Conservation (phyloP, 1,140 invertebrate genomes). For the Propsilocerus akamusi region DNA sequence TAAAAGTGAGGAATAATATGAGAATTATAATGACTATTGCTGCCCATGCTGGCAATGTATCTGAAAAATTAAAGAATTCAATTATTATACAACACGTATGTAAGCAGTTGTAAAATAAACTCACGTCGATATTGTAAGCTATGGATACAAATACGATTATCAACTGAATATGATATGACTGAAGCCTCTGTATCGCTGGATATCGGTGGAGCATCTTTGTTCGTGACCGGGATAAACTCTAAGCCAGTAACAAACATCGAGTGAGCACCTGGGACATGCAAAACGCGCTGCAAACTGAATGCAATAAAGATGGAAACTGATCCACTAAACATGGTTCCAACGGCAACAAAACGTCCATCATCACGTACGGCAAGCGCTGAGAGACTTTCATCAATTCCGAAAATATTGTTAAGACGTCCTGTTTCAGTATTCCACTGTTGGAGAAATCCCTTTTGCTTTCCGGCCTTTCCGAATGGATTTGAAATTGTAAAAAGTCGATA, state of each 20-base stretch:
- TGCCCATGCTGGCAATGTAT: constrained; percentile 56
- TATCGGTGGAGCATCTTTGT: constrained; percentile 36
- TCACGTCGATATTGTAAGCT: constrained; percentile 66
- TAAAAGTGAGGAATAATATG: constrained; percentile 54
- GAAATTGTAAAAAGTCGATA: constrained; percentile 62
- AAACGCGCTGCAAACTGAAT: constrained; percentile 73
- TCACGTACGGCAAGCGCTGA: constrained; percentile 75
- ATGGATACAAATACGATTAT: constrained; percentile 83
- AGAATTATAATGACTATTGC: constrained; percentile 50
- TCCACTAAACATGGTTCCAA: constrained; percentile 84
- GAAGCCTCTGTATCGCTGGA: constrained; percentile 61
- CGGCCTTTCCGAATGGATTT: constrained; percentile 49
- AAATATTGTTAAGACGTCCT: constrained; percentile 31
- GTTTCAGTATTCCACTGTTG: constrained; percentile 48
- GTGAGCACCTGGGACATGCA: constrained; percentile 67
- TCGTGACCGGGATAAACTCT: constrained; percentile 62
- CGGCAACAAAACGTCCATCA: constrained; percentile 77
- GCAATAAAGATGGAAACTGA: constrained; percentile 78
- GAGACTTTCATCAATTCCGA: constrained; percentile 49
- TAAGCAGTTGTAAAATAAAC: constrained; percentile 17
- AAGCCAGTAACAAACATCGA: constrained; percentile 88
- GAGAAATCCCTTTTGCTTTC: constrained; percentile 48
- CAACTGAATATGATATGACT: constrained; percentile 83
- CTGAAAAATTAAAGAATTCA: constrained; percentile 28
- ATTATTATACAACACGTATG: background rate